Evolutionary conservation across 1,140 invertebrate species (phyloP), one percentile per base, ranked within the genome.

Genomic region (Leptopilina clavipes): DNA sequence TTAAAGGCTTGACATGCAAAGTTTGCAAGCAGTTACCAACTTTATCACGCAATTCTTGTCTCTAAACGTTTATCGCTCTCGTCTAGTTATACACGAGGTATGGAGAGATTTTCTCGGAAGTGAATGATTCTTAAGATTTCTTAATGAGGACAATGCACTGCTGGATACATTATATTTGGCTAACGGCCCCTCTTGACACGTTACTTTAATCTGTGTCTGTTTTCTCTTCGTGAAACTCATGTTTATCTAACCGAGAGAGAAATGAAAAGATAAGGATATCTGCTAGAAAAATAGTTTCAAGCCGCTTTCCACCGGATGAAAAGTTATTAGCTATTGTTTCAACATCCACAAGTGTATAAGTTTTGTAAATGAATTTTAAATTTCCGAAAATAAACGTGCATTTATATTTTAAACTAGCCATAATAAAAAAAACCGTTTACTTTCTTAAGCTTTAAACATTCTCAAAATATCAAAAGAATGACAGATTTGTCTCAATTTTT

Each of bases 161-260:
- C 5, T 12, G 22, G 12, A n/a, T 14, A 31, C 11, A 12, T 31
- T 65, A 31, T 65, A 31, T 65, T 65, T 65, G 56, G 22, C 56
- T 65, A 65, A 31, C 56, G 56, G 56, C 56, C 22, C n/a, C 56
- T 65, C 56, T 31, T 65, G 54, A 37, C 22, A 59, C 54, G 54
- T 65, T 65, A 65, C 54, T 65, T 65, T 7, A 65, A 65, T 65
- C 11, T 65, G 22, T 65, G 56, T 10, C 56, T n/a, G 56, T 25
- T 65, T 65, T 65, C 56, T 65, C 56, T 31, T 65, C 12, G 22
- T 65, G 11, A 14, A 65, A 65, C 22, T 11, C 19, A 3, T 65
- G 11, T 65, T 65, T 65, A 65, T 31, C 56, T 65, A 65, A 65
- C 56, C 56, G 56, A 65, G 31, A 65, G 22, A 25, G 11, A 40